A percentile compares a stretch with the other conserved stretches of the same genome.
Evolutionary conservation across 2,888 invertebrate genomes (phyloP).

Genomic region (Mantis religiosa): DNA sequence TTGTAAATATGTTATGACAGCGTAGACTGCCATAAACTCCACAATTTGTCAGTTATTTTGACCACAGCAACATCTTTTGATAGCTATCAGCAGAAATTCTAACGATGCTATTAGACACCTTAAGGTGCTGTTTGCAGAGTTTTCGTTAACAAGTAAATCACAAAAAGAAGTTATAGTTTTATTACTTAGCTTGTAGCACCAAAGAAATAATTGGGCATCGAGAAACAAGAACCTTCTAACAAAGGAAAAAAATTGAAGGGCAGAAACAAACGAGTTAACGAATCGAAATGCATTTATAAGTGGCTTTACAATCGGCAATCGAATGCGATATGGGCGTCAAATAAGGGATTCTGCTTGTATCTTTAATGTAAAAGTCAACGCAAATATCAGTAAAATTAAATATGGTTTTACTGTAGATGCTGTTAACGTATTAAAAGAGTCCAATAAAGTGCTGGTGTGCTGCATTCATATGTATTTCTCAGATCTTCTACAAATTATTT

Average conservation of each 20-base stretch:
- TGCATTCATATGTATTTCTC: no score
- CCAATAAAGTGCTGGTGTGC: no score
- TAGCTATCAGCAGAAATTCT: background rate
- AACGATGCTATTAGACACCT: background rate
- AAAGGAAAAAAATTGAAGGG: background rate
- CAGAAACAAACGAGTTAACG: no score
- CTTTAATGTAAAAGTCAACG: no score
- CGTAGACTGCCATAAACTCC: background rate
- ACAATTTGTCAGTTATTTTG: background rate
- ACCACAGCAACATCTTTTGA: background rate
- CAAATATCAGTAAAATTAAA: no score
- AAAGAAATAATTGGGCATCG: background rate
- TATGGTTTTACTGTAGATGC: no score
- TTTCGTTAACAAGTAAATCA: background rate
- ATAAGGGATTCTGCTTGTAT: no score
- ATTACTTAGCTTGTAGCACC: background rate
- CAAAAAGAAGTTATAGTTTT: background rate
- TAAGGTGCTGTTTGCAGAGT: background rate
- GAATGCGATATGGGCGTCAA: no score
- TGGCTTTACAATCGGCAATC: no score
- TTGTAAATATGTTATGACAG: background rate
- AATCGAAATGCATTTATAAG: no score
- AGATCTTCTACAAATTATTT: no score
- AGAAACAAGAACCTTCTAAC: background rate
- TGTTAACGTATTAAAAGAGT: no score